These are phyloP conservation scores for Dolichallabes microphthalmus DNA, from an alignment of 2,113 vertebrate genomes.

Conservation along the genomic window DNA sequence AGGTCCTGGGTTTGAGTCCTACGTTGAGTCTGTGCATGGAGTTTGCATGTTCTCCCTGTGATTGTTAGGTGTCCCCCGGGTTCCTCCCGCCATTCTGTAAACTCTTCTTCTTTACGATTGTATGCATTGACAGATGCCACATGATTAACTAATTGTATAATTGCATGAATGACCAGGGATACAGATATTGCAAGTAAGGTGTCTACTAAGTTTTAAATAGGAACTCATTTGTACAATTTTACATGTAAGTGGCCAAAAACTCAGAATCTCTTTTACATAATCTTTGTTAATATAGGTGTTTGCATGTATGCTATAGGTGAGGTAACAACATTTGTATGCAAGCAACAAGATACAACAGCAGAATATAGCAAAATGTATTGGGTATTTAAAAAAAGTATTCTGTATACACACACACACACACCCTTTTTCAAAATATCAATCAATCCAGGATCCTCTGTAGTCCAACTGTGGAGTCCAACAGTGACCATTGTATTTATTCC, in stretches of 20 bases:
- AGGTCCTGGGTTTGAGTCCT: too few species aligned
- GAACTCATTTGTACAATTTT: neutral
- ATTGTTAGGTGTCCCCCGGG: too few species aligned
- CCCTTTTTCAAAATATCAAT: too few species aligned
- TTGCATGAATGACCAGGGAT: neutral
- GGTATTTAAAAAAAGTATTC: too few species aligned
- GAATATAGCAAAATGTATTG: too few species aligned
- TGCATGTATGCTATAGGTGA: neutral
- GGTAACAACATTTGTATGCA: neutral
- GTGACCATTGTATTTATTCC: too few species aligned
- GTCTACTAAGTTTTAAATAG: neutral
- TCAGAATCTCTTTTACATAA: neutral
- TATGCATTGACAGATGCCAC: neutral
- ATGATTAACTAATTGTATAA: neutral
- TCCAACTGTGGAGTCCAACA: too few species aligned
- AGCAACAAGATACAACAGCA: neutral
- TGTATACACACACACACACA: too few species aligned
- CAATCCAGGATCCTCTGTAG: too few species aligned
- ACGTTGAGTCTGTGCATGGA: too few species aligned
- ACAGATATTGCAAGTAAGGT: neutral
- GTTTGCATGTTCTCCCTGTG: too few species aligned
- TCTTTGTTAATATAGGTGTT: neutral
- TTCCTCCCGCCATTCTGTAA: neutral
- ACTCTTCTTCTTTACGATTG: neutral
- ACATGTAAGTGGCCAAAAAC: neutral